Percentiles rank a stretch among this genome's conserved stretches.
Conservation (phyloP, 1,140 invertebrate species). For the Listronotus bonariensis region DNA sequence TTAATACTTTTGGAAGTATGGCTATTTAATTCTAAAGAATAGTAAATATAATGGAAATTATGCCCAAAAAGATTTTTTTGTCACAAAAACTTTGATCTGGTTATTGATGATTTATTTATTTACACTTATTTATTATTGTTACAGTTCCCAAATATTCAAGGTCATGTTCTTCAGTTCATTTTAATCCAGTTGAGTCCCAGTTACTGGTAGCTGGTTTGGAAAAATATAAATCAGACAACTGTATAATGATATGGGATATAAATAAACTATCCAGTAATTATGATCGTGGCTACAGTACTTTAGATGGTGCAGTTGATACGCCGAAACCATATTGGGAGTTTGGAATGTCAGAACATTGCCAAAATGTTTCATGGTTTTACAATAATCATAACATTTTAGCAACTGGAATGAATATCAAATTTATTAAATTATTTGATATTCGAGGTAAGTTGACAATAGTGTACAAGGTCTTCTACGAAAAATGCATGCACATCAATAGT, state of each 20-base stretch:
- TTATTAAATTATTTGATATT: slow-evolving; percentile 88
- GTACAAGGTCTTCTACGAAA: too few relatives aligned
- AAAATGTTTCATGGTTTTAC: slow-evolving; percentile 85
- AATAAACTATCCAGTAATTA: slow-evolving; percentile 58
- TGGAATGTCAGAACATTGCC: slow-evolving; percentile 79
- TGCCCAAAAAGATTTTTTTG: not conserved
- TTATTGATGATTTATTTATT: not conserved
- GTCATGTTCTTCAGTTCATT: slow-evolving; percentile 84
- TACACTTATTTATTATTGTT: slow-evolving; percentile 36
- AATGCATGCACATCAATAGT: too few relatives aligned
- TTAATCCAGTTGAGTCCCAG: slow-evolving; percentile 85
- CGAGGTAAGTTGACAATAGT: slow-evolving; percentile 67
- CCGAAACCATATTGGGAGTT: slow-evolving; percentile 66
- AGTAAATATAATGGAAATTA: too few relatives aligned
- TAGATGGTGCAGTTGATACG: slow-evolving; percentile 52
- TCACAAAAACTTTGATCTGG: not conserved
- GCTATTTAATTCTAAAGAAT: too few relatives aligned
- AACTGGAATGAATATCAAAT: slow-evolving; percentile 86
- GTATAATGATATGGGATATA: slow-evolving; percentile 81
- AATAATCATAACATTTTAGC: slow-evolving; percentile 74
- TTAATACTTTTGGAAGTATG: too few relatives aligned
- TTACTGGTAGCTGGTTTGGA: slow-evolving; percentile 85
- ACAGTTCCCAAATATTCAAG: slow-evolving; percentile 78
- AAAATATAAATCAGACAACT: slow-evolving; percentile 82
- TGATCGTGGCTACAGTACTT: slow-evolving; percentile 46